Percentiles rank a stretch among this genome's conserved stretches.
Evolutionary conservation across 2,888 invertebrate genomes (phyloP).

Genomic region (Limenitis camilla): DNA sequence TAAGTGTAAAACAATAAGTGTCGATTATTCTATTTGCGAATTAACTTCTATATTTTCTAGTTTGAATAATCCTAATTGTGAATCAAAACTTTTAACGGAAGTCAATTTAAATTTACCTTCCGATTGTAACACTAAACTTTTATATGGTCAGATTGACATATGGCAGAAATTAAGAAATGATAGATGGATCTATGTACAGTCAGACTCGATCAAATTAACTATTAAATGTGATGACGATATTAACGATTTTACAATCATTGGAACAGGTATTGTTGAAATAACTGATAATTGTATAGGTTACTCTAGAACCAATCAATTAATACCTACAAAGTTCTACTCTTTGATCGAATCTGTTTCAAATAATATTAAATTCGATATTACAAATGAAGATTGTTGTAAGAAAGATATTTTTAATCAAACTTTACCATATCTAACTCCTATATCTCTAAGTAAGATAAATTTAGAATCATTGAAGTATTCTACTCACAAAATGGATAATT

Average conservation of each 20-base stretch:
- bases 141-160: too few relatives aligned
- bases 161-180: too few relatives aligned
- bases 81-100: too few relatives aligned
- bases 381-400: constrained; percentile 1
- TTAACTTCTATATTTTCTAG: too few relatives aligned
- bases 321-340: neutral
- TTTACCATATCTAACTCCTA: constrained; percentile 1
- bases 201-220: too few relatives aligned
- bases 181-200: too few relatives aligned
- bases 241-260: neutral
- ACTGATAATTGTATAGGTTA: neutral
- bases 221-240: neutral
- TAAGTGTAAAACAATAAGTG: too few relatives aligned
- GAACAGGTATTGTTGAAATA: neutral
- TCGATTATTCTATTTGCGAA: too few relatives aligned
- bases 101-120: too few relatives aligned
- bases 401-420: constrained; percentile 4
- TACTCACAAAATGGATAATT: neutral
- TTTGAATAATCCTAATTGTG: too few relatives aligned
- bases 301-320: neutral
- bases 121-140: too few relatives aligned
- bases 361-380: neutral
- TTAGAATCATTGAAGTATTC: neutral
- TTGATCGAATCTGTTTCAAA: neutral
- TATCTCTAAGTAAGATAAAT: constrained; percentile 1